Evolutionary conservation across 2,888 invertebrate genomes (phyloP).

Genomic region (Abrostola triplasia): DNA sequence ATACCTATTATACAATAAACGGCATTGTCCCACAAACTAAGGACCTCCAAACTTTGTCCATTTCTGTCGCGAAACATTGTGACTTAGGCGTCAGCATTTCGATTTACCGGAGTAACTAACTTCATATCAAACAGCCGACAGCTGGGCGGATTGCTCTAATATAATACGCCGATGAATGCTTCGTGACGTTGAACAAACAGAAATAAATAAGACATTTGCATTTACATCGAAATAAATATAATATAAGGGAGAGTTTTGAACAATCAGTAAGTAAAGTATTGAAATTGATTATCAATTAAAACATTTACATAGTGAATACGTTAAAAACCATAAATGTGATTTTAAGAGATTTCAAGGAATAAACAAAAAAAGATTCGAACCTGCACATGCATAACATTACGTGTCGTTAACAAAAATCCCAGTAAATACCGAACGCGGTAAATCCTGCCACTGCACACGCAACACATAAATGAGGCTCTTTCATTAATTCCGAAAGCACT

Average conservation of each 20-base stretch:
- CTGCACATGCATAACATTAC: too few relatives aligned
- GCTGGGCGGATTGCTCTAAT: conserved; percentile 19
- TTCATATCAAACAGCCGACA: conserved; percentile 35
- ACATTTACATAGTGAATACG: too few relatives aligned
- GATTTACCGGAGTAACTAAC: conserved; percentile 24
- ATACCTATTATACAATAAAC: not conserved
- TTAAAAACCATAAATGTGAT: too few relatives aligned
- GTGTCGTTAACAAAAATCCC: too few relatives aligned
- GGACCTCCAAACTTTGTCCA: conserved; percentile 35
- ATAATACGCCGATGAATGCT: conserved; percentile 19
- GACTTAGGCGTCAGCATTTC: conserved; percentile 12
- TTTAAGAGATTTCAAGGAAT: too few relatives aligned
- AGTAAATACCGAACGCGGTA: not conserved
- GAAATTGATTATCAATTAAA: too few relatives aligned
- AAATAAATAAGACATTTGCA: too few relatives aligned
- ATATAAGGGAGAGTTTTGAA: too few relatives aligned
- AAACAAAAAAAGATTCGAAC: too few relatives aligned
- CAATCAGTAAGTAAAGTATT: too few relatives aligned
- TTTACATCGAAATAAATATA: too few relatives aligned
- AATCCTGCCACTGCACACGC: conserved; percentile 14
- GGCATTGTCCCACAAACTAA: not conserved
- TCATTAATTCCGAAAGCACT: conserved; percentile 40
- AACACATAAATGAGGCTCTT: conserved; percentile 34
- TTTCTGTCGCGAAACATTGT: conserved; percentile 23
- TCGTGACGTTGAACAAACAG: conserved; percentile 1